phyloP scores from a whole-genome alignment of 2,888 invertebrate species.

The Scaptomyza flava region DNA sequence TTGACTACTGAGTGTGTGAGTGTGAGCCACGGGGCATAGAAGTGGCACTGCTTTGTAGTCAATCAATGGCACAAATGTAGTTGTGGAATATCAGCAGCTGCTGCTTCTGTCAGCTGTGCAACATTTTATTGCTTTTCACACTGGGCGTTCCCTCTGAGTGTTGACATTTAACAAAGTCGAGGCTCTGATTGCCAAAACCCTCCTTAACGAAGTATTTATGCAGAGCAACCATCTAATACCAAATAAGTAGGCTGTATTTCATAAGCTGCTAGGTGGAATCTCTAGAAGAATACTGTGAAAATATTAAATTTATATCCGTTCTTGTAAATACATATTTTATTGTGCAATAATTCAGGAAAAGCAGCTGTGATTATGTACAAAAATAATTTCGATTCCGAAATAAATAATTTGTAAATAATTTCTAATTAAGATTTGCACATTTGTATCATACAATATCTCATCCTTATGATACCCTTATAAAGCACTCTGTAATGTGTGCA shows the following conservation, averaged over 20 bases:
- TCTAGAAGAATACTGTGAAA: slow-evolving; percentile 6
- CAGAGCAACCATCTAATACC: slow-evolving; percentile 25
- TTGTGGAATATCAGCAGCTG: slow-evolving; percentile 22
- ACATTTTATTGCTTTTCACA: slow-evolving; percentile 48
- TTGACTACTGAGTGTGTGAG: slow-evolving; percentile 1
- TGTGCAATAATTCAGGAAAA: too few species aligned
- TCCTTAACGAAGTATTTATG: slow-evolving; percentile 44
- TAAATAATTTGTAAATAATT: too few species aligned
- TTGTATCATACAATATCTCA: not conserved
- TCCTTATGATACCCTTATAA: not conserved
- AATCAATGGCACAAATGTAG: slow-evolving; percentile 55
- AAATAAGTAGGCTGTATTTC: slow-evolving; percentile 8
- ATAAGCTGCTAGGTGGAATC: slow-evolving; percentile 6
- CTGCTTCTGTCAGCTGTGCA: slow-evolving; percentile 18
- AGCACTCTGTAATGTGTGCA: slow-evolving; percentile 20
- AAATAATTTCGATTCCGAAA: too few species aligned
- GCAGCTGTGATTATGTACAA: not conserved
- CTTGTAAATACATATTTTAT: too few species aligned
- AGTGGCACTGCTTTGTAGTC: slow-evolving; percentile 62
- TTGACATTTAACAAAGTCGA: slow-evolving; percentile 51
- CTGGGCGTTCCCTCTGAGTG: slow-evolving; percentile 47
- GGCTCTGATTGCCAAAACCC: slow-evolving; percentile 57
- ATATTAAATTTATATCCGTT: not conserved
- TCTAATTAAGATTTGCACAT: not conserved
- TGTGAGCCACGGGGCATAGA: not conserved